phyloP scores from a whole-genome alignment of 2,888 invertebrate species.

The Anticlea derivata region DNA sequence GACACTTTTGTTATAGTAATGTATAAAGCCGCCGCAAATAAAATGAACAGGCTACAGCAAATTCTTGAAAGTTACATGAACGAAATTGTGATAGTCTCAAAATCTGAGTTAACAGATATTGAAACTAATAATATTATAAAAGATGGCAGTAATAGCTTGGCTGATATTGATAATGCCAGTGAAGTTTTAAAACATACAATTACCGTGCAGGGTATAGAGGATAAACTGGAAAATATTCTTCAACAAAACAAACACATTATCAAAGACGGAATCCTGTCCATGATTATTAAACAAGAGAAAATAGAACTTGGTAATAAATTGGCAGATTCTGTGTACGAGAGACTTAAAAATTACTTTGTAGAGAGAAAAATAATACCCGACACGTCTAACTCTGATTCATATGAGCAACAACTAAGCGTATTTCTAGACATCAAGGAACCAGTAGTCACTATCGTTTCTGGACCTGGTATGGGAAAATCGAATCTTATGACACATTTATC shows the following conservation, averaged over 20 bases:
- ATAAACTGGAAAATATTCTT: background rate
- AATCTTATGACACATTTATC: conserved; percentile 10
- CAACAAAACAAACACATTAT: background rate
- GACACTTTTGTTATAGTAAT: background rate
- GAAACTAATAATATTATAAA: background rate
- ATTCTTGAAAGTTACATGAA: background rate
- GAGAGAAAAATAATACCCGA: background rate
- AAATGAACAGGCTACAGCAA: background rate
- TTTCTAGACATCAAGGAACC: background rate
- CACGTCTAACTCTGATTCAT: no score
- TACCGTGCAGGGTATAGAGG: background rate
- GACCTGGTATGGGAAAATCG: conserved; percentile 32
- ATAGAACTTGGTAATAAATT: background rate
- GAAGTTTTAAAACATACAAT: background rate
- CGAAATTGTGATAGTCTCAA: background rate
- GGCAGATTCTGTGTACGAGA: background rate
- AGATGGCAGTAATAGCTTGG: background rate
- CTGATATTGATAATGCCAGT: background rate
- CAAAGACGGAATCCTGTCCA: background rate
- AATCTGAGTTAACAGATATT: background rate
- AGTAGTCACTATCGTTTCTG: conserved; percentile 11
- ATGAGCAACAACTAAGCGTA: background rate
- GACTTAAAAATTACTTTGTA: background rate
- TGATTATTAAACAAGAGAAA: background rate
- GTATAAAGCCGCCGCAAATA: background rate